Base-by-base conservation (phyloP, 2,888 invertebrate species). In the Seira musarum region DNA sequence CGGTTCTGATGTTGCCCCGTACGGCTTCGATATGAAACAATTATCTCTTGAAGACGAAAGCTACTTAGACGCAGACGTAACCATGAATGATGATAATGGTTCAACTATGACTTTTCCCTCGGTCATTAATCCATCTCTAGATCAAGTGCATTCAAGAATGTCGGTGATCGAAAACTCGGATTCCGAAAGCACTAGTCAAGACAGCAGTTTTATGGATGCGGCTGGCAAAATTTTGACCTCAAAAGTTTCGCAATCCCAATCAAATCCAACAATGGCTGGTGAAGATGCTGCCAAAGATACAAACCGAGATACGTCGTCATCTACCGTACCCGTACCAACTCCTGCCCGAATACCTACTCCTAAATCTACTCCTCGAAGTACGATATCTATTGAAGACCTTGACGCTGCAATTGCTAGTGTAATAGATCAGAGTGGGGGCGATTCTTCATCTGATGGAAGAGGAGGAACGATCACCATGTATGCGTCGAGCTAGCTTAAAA, bases 401-500 rank as follows among this genome's bases (percentile, higher is more conserved):
- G 79, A 79, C 24, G 79, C 73, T n/a, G 79, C 73, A 1, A 67
- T 73, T 21, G 67, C 61, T 2, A 73, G 79, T 64, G 79, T 79
- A 13, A 68, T 79, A 6, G 73, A 79, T 25, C 79, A 79, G 30
- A 72, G 65, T 64, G 70, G 65, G 1, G 53, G 68, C 2, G 61
- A 64, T 40, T 49, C 13, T 19, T 57, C 71, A 19, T 6, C 6
- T 8, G 40, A 40, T 8, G 22, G 66, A 40, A 25, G 63, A 21
- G 61, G 61, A 8, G 79, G 79, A 6, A 79, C 79, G 1, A 79
- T 79, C n/a, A 79, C 79, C 6, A 79, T 79, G 79, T 79, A 79
- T 25, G 79, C 79, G 1, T 79, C 73, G 25, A 79, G 30, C 46
- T 78, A 66, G 40, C 40, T 40, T 40, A 40, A 13, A 13, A 40